These are phyloP conservation scores for Seriola dumerili DNA, from an alignment of 2,113 vertebrate species.

Conservation along the genomic window DNA sequence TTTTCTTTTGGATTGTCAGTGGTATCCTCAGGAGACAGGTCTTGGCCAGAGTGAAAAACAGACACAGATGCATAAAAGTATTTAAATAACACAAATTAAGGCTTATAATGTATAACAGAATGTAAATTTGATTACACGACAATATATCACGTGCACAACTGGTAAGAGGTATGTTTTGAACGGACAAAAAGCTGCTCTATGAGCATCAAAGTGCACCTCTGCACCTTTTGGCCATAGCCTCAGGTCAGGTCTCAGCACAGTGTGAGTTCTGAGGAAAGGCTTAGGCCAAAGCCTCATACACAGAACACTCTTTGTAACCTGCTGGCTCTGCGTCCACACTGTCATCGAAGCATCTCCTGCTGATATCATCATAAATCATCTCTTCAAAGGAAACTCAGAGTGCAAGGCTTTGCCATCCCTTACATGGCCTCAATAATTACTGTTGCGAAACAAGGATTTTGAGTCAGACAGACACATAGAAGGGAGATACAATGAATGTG, in stretches of 20 bases:
- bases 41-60: background rate
- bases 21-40: slow-evolving; percentile 23
- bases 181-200: slow-evolving; percentile 15
- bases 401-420: slow-evolving; percentile 36
- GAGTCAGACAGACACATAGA: slow-evolving; percentile 21
- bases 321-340: slow-evolving; percentile 56
- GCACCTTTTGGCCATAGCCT: slow-evolving; percentile 25
- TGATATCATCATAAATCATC: slow-evolving; percentile 68
- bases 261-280: slow-evolving; percentile 38
- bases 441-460: slow-evolving; percentile 39
- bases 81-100: background rate
- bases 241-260: slow-evolving; percentile 50
- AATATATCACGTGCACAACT: background rate
- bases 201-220: slow-evolving; percentile 33
- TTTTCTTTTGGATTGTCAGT: slow-evolving; percentile 8
- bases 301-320: slow-evolving; percentile 70
- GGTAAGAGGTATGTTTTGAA: background rate
- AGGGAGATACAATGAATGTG: background rate
- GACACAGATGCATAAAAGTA: background rate
- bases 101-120: background rate
- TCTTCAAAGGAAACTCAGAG: slow-evolving; percentile 63
- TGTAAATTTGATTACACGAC: background rate
- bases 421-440: slow-evolving; percentile 41
- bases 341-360: slow-evolving; percentile 52
- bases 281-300: slow-evolving; percentile 11